These are phyloP conservation scores for Drosophila recens DNA, from an alignment of 2,888 invertebrate genomes.

Conservation along the genomic window DNA sequence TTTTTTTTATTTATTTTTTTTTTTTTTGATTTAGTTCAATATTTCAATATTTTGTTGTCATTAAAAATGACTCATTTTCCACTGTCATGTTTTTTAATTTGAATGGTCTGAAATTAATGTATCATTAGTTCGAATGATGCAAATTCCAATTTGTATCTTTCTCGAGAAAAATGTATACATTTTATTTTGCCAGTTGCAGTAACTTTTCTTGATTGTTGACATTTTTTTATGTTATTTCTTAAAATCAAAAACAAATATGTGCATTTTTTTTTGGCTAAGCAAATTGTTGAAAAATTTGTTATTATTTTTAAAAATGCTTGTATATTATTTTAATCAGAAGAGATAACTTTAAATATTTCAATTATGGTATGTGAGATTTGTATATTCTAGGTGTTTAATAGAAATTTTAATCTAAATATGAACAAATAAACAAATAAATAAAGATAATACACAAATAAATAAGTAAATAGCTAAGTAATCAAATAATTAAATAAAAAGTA, in stretches of 20 bases:
- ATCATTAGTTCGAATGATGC: background rate
- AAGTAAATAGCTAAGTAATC: too few species aligned
- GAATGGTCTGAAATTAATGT: background rate
- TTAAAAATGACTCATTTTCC: conserved; percentile 10
- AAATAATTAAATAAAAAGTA: too few species aligned
- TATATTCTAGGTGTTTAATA: background rate
- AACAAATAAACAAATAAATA: too few species aligned
- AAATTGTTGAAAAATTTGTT: too few species aligned
- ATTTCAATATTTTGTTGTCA: background rate
- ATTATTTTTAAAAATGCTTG: background rate
- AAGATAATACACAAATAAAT: too few species aligned
- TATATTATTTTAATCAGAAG: background rate
- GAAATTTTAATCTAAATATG: too few species aligned
- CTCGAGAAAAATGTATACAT: too few species aligned
- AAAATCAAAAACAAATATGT: too few species aligned
- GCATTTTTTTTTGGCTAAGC: too few species aligned
- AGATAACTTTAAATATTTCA: background rate
- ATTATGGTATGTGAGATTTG: background rate
- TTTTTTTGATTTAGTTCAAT: background rate
- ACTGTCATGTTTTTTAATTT: background rate
- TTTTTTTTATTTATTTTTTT: background rate
- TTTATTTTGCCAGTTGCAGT: too few species aligned
- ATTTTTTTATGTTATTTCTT: too few species aligned
- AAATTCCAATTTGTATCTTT: background rate
- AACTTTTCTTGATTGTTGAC: too few species aligned